phyloP scores from a whole-genome alignment of 2,113 vertebrate genomes.

The Athene noctua region DNA sequence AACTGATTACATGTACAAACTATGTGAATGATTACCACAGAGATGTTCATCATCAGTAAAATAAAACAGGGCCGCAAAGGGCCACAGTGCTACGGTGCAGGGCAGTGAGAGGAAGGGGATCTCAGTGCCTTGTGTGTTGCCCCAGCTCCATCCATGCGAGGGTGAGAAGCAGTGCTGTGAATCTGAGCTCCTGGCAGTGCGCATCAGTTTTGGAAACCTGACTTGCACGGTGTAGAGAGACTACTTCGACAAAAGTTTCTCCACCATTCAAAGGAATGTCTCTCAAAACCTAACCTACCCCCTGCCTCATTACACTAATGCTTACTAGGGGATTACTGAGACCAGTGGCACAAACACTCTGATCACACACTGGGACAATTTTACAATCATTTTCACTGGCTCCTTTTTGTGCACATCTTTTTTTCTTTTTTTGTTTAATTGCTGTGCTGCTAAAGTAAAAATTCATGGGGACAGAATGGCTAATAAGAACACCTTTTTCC shows the following conservation, averaged over 20 bases:
- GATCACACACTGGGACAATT: rapidly evolving
- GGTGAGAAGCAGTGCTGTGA: background rate
- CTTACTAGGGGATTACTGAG: background rate
- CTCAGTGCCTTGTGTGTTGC: rapidly evolving
- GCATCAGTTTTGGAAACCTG: background rate
- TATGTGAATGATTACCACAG: background rate
- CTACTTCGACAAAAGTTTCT: background rate
- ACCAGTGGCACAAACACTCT: background rate
- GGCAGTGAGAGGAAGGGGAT: background rate
- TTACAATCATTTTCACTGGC: background rate
- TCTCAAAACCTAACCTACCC: background rate
- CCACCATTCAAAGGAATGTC: background rate
- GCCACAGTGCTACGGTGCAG: rapidly evolving
- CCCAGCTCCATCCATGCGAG: background rate
- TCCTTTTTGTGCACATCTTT: background rate
- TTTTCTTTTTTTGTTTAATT: background rate
- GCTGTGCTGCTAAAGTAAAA: background rate
- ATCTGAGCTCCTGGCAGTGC: rapidly evolving
- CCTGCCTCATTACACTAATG: background rate
- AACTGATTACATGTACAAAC: background rate
- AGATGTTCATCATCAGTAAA: background rate
- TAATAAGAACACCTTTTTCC: background rate
- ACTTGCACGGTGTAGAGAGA: background rate
- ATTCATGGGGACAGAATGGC: background rate
- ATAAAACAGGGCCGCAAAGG: background rate